phyloP scores from a whole-genome alignment of 1,140 invertebrate species.

The Psix sp. region DNA sequence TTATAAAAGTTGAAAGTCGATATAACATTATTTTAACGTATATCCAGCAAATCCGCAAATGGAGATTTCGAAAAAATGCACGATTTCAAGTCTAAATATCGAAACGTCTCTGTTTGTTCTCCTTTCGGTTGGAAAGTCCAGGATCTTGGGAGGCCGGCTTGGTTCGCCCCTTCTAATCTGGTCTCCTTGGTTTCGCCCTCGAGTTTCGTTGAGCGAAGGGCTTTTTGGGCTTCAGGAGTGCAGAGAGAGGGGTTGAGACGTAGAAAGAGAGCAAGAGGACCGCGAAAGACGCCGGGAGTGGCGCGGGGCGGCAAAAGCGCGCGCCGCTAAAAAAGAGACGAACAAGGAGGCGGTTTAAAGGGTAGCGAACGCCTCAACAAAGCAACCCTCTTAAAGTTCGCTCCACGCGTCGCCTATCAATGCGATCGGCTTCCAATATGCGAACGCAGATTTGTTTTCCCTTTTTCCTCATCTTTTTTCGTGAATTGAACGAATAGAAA shows the following conservation, averaged over 20 bases:
- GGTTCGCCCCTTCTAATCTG: constrained; percentile 73
- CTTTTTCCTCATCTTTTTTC: constrained; percentile 12
- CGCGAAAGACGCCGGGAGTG: constrained; percentile 39
- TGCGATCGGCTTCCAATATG: constrained; percentile 55
- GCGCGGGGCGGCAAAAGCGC: constrained; percentile 24
- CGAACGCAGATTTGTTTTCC: constrained; percentile 33
- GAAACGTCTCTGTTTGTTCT: constrained; percentile 16
- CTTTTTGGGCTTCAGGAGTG: constrained; percentile 47
- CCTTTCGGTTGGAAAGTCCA: constrained; percentile 43
- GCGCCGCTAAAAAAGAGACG: constrained; percentile 44
- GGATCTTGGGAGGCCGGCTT: constrained; percentile 61
- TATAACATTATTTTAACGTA: too few relatives aligned
- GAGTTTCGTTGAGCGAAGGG: constrained; percentile 62
- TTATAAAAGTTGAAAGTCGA: too few relatives aligned
- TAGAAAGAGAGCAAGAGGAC: constrained; percentile 59
- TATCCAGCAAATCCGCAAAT: too few relatives aligned
- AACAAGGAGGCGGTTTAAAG: constrained; percentile 72
- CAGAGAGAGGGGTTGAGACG: constrained; percentile 49
- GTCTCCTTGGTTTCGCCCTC: constrained; percentile 77
- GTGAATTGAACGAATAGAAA: too few relatives aligned
- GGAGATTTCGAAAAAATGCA: too few relatives aligned
- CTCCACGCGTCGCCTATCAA: constrained; percentile 70
- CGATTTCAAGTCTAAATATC: constrained; percentile 8
- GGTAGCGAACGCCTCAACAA: constrained; percentile 74
- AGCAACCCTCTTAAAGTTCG: constrained; percentile 76